Evolutionary conservation across 2,888 invertebrate genomes (phyloP), one percentile per base, ranked within the genome.

Genomic region (Macrostomum cliftonense): DNA sequence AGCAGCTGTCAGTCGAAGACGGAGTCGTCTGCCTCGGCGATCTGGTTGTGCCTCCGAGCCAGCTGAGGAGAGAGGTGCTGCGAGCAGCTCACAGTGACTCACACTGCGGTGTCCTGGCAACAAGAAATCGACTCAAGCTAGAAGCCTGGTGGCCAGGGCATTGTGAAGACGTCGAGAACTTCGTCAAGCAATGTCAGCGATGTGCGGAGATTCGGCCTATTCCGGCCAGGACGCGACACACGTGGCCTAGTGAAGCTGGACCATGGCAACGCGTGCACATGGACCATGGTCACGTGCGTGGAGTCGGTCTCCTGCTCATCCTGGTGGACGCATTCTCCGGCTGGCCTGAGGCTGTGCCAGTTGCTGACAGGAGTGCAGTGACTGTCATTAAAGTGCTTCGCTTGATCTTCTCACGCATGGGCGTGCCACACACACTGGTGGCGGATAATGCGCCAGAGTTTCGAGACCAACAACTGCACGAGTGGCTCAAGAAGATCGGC

Each of bases 381-480:
- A 44, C 46, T 9, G 45, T 46, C 16, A 19, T 42, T 19, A 42
- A 42, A 5, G 46, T 46, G n/a, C 42, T 46, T 20, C 36, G 46
- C 39, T 12, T 12, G 13, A 48, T 50, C n/a, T 48, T 48, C 37
- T 45, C 48, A 9, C 21, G 50, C 20, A 11, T 49, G 21, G 48
- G 48, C n/a, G 28, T 48, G 20, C 48, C 49, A 19, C 28, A 36
- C 20, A 45, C 45, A 5, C 11, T 48, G 38, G 48, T 48, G 36
- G 36, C 46, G n/a, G 48, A 48, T n/a, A 48, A 48, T 48, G 48
- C 50, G 5, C 36, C 48, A 28, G 48, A 48, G 36, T 48, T 48
- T 37, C 21, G 36, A 12, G 48, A 48, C 28, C 20, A 21, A 11
- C 37, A 50, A n/a, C 48, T 19, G 19, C 21, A 14, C n/a, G 48